Conservation (phyloP, 2,888 invertebrate genomes). For the Cabera pusaria region DNA sequence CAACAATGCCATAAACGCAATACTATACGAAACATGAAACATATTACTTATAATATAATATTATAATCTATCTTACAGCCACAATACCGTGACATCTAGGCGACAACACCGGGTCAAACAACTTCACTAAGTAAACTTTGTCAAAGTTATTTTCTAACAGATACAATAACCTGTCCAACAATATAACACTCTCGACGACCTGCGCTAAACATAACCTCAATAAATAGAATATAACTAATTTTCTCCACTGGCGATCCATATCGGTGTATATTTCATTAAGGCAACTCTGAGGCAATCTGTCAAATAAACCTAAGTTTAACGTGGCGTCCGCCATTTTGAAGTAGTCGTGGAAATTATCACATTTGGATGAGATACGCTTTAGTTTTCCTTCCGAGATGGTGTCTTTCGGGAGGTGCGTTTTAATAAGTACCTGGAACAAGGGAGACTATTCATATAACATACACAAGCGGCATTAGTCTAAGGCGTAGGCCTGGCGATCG, state of each 20-base stretch:
- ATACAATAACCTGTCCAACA: conserved; percentile 91
- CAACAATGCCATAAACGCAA: not conserved
- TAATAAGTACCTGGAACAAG: conserved; percentile 64
- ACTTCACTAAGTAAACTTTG: conserved; percentile 85
- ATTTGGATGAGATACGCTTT: conserved; percentile 85
- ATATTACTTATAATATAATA: too few relatives aligned
- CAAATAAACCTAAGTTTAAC: conserved; percentile 77
- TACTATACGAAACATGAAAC: too few relatives aligned
- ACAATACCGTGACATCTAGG: conserved; percentile 92
- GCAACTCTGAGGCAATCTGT: conserved; percentile 56
- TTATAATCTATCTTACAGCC: conserved; percentile 80
- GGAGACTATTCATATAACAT: too few relatives aligned
- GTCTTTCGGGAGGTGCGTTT: conserved; percentile 51
- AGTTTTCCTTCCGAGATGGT: conserved; percentile 74
- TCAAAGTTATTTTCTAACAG: conserved; percentile 85
- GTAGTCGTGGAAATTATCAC: conserved; percentile 87
- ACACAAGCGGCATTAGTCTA: too few relatives aligned
- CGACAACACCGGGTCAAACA: conserved; percentile 93
- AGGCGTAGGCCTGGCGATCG: too few relatives aligned
- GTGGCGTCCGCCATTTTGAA: conserved; percentile 86
- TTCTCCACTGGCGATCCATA: conserved; percentile 69
- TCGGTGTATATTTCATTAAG: conserved; percentile 42
- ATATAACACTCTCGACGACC: conserved; percentile 90
- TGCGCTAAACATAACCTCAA: conserved; percentile 90
- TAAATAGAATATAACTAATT: conserved; percentile 89